Evolutionary conservation across 2,113 vertebrate species (phyloP).

Genomic region (Balaenoptera acutorostrata): DNA sequence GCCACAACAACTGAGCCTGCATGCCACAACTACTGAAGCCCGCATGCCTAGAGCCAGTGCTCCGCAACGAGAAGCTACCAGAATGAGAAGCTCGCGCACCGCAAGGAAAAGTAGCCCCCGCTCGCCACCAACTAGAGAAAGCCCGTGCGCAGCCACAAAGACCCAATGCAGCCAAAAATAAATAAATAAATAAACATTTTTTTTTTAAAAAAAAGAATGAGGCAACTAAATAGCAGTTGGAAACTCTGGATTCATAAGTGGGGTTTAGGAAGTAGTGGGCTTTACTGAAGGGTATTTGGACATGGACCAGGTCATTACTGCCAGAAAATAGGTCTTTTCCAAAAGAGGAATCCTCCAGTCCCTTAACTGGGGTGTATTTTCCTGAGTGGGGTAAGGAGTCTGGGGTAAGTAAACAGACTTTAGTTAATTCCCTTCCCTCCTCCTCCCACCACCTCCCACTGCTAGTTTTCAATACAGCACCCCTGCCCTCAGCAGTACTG

Average conservation of each 20-base stretch:
- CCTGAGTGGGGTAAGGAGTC: background rate
- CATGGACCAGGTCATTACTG: background rate
- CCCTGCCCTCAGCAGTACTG: background rate
- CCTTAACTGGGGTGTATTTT: background rate
- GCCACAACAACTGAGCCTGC: too few relatives aligned
- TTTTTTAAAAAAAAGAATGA: too few relatives aligned
- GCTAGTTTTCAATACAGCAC: background rate
- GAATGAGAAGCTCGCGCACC: too few relatives aligned
- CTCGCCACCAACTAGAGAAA: too few relatives aligned
- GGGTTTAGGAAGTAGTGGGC: background rate
- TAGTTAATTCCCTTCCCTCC: background rate
- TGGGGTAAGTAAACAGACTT: background rate
- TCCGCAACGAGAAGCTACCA: too few relatives aligned
- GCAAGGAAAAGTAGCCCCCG: too few relatives aligned
- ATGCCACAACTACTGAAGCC: too few relatives aligned
- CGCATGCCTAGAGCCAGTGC: too few relatives aligned
- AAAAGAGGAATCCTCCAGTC: background rate
- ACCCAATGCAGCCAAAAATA: too few relatives aligned
- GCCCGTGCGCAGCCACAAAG: too few relatives aligned
- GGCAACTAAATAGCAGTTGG: background rate
- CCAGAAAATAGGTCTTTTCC: background rate
- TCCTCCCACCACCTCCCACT: background rate
- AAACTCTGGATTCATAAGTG: background rate
- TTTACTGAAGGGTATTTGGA: background rate
- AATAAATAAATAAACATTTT: too few relatives aligned